These are phyloP conservation scores for Emydocephalus ijimae DNA, from an alignment of 2,113 vertebrate genomes.

Conservation along the genomic window DNA sequence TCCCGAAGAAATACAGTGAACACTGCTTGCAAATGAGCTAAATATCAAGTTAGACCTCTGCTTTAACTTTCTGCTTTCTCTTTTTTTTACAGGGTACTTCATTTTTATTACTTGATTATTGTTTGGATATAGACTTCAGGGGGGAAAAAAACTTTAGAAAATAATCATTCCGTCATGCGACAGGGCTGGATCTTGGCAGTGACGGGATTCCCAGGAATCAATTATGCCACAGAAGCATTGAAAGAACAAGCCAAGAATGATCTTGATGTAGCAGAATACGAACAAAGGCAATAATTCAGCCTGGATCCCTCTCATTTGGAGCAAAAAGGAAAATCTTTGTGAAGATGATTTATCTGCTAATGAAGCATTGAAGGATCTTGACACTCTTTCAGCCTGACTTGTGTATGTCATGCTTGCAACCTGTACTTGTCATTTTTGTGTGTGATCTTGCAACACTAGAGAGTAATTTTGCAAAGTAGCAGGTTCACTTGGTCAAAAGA, in stretches of 20 bases:
- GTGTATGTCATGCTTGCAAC: background rate
- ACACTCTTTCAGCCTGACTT: background rate
- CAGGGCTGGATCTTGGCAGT: slow-evolving; percentile 23
- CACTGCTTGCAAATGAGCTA: background rate
- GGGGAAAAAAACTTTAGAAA: background rate
- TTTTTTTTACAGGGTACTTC: background rate
- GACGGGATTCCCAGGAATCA: background rate
- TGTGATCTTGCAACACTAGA: background rate
- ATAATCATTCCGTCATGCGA: background rate
- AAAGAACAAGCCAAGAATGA: background rate
- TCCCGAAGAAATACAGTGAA: background rate
- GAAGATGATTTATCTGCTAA: background rate
- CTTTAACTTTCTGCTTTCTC: background rate
- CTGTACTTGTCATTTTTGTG: background rate
- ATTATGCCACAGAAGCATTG: background rate
- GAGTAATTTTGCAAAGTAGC: background rate
- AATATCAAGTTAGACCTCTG: background rate
- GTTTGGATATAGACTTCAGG: background rate
- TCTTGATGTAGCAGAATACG: background rate
- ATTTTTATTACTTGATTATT: background rate
- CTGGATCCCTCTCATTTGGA: background rate
- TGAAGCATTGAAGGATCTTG: background rate
- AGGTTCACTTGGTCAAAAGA: background rate
- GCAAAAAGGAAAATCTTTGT: background rate
- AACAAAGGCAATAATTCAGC: background rate